Evolutionary conservation across 1,140 invertebrate species (phyloP), one percentile per base, ranked within the genome.

Genomic region (Rhyacophila brunnea): DNA sequence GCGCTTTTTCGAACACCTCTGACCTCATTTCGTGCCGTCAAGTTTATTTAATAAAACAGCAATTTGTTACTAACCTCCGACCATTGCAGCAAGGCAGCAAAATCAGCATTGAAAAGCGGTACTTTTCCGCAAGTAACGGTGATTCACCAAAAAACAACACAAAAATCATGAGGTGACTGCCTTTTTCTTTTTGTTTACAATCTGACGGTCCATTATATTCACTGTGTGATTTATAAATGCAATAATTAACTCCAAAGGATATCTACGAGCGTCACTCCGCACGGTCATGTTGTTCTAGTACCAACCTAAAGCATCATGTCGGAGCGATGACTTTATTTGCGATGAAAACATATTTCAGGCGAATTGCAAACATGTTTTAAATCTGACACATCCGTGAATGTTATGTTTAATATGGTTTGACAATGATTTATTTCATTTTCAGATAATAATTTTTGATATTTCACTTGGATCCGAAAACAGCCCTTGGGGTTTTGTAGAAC

Each of bases 361-460:
- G 18, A 18, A 15, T 40, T 40, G 15, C 11, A n/a, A 40, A 11
- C n/a, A 35, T 35, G 34, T 35, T 35, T 35, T 35, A 35, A 7
- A 35, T 7, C 6, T n/a, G 6, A 35, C n/a, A n/a, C 34, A 7
- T 35, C 34, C 6, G n/a, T n/a, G n/a, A n/a, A n/a, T n/a, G n/a
- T n/a, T n/a, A n/a, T n/a, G n/a, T n/a, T n/a, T n/a, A n/a, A n/a
- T n/a, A n/a, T n/a, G n/a, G n/a, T n/a, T n/a, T n/a, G n/a, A n/a
- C n/a, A n/a, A n/a, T n/a, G n/a, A n/a, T n/a, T n/a, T n/a, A n/a
- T n/a, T 10, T 40, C 7, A 48, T 13, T 55, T 57, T 57, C 36
- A 57, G 54, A 57, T 57, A 57, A 32, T 57, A 57, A 57, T 34
- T 42, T 49, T 28, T 13, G 44, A 42, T 17, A 36, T 15, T 18